Evolutionary conservation across 2,797 vertebrate genomes (phyloP), one percentile per base, ranked within the genome.

Genomic region (Pelobates cultripes): DNA sequence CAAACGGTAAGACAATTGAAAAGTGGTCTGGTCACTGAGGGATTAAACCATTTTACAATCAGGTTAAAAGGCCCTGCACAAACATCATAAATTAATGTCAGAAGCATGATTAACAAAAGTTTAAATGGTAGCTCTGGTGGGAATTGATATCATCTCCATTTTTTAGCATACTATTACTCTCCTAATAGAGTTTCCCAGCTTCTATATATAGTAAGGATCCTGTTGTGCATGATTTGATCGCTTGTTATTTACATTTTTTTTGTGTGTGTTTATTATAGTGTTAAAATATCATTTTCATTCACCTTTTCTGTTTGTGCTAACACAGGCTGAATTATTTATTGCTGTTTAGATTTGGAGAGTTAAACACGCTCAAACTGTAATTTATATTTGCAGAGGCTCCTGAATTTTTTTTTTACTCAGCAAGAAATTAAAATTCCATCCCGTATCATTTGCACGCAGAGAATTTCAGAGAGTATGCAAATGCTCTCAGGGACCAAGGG

Each of bases 401-500:
- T n/a, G 8, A 63, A 40, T 43, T 63, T 6, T 53, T 70, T 70
- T 10, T 10, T 44, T 51, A 28, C 44, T 53, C 45, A 51, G n/a
- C 17, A 42, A 51, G 43, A 40, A 76, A 75, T 76, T 75, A 61
- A 70, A 63, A 81, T 70, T 69, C 67, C 51, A 28, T 63, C 14
- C 47, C 76, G 43, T 76, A 64, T 70, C 66, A 81, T 76, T 76
- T 75, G 28, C 55, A 70, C 55, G 61, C 7, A 76, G 53, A 75
- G 70, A 71, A 71, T 71, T 28, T 71, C 70, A 51, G n/a, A 71
- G 47, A 45, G 74, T 9, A 71, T 76, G 79, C 67, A 76, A 81
- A 81, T 81, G 67, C 75, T 67, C 68, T 3, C 9, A 2, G 67
- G 42, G 70, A 57, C 55, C 67, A 47, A 60, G 53, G 73, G 73